Conservation (phyloP, 2,113 vertebrate genomes). For the Chamaetylas fuelleborni region DNA sequence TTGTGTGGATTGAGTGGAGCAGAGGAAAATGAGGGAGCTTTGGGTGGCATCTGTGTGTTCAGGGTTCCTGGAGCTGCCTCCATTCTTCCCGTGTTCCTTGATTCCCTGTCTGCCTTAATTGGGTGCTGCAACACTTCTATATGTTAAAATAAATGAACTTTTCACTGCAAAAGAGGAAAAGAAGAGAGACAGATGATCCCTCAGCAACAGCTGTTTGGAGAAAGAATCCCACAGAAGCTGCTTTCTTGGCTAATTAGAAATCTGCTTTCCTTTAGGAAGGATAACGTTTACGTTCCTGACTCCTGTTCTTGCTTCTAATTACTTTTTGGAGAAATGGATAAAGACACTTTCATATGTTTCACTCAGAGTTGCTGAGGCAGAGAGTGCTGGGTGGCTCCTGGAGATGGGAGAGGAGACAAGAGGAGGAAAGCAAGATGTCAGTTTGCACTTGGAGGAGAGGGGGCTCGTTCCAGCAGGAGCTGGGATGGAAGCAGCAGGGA, state of each 20-base stretch:
- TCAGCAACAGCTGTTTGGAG: slow-evolving; percentile 34
- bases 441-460: not conserved
- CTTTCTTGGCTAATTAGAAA: slow-evolving; percentile 69
- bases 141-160: slow-evolving; percentile 48
- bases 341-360: slow-evolving; percentile 56
- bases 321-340: slow-evolving; percentile 67
- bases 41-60: not conserved
- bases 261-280: slow-evolving; percentile 60
- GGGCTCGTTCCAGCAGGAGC: not conserved
- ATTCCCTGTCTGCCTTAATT: slow-evolving; percentile 36
- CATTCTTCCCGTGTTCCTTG: not conserved
- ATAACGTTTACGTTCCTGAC: slow-evolving; percentile 32
- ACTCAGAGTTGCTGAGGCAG: slow-evolving; percentile 71
- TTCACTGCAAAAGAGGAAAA: slow-evolving; percentile 22
- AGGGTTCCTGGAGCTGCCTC: rapidly evolving
- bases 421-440: not conserved
- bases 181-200: slow-evolving; percentile 32
- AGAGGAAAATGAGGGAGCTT: not conserved
- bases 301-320: slow-evolving; percentile 68
- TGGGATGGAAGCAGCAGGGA: not conserved
- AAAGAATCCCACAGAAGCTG: slow-evolving; percentile 30
- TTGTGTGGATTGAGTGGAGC: not conserved
- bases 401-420: not conserved
- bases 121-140: not conserved
- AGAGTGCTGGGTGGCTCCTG: slow-evolving; percentile 37